phyloP scores from a whole-genome alignment of 2,797 vertebrate species.

The Trachops cirrhosus region DNA sequence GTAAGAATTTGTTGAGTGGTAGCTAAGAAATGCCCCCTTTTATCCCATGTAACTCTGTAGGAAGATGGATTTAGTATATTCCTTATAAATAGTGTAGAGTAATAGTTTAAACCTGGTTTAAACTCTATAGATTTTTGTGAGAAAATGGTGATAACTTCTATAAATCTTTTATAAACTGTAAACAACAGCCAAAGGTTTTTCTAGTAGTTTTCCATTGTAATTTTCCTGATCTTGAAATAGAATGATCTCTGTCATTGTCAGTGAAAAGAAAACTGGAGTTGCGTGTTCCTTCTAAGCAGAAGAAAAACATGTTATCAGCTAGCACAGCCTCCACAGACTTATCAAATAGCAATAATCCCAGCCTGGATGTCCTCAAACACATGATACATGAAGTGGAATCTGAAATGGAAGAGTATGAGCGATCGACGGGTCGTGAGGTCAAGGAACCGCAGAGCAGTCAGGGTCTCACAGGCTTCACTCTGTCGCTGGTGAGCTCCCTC shows the following conservation, averaged over 20 bases:
- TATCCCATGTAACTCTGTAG: not conserved
- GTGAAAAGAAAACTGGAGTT: conserved; percentile 79
- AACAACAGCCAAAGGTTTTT: not conserved
- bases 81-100: not conserved
- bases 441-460: conserved; percentile 71
- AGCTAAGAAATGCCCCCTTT: conserved; percentile 23
- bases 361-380: conserved; percentile 88
- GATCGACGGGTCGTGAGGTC: conserved; percentile 77
- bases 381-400: conserved; percentile 91
- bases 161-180: conserved; percentile 28
- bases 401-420: conserved; percentile 87
- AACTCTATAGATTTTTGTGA: not conserved
- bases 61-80: not conserved
- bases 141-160: not conserved
- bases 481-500: conserved; percentile 89
- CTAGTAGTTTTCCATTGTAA: not conserved
- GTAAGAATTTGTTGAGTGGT: not conserved
- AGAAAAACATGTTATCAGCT: conserved; percentile 28
- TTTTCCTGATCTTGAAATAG: conserved; percentile 53
- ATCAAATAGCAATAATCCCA: conserved; percentile 80
- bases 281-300: conserved; percentile 56
- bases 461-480: conserved; percentile 91
- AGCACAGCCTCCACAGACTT: conserved; percentile 75
- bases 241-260: conserved; percentile 61
- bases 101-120: not conserved